Evolutionary conservation across 2,797 vertebrate genomes (phyloP), one percentile per base, ranked within the genome.

Genomic region (Lepilemur septentrionalis): DNA sequence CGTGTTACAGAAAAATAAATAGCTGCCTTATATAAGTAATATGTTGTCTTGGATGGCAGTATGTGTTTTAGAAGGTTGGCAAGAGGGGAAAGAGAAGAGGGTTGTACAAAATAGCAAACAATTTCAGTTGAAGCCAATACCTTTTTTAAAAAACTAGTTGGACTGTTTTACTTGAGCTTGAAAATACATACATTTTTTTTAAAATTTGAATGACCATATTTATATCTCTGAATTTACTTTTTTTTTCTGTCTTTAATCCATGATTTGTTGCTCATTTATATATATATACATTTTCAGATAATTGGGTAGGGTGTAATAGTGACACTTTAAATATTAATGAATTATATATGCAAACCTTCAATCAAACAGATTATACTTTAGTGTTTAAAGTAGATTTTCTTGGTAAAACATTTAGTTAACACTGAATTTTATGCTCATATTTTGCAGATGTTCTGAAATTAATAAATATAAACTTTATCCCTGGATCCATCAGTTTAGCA

Each of bases 401-500:
- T 93, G n/a, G 57, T 89, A 91, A 96, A 84, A 88, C 65, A 7
- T 72, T 82, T 95, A 96, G 10, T 76, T 98, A 92, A 98, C 97
- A 97, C 78, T 97, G 65, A 96, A 81, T 97, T 97, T 88, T 79
- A 84, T 98, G 97, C 97, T 97, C 23, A 0, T 98, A 78, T 99
- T 98, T 99, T 99, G 28, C 98, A 99, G 99, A 99, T 99, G 99
- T 98, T 99, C 99, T 98, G 98, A 99, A 98, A 98, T 99, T 98
- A 99, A 99, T 96, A 99, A 99, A 94, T 98, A 99, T 98, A 99
- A 99, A 93, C 98, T 99, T 98, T 99, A 99, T 98, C 99, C 99
- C 76, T 99, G 99, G 99, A 99, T 99, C 98, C 99, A 99, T 99
- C 99, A 99, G 97, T 99, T 99, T 98, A 99, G 99, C 98, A 99